Base-by-base conservation (phyloP, 2,797 vertebrate genomes). In the Gila robusta region DNA sequence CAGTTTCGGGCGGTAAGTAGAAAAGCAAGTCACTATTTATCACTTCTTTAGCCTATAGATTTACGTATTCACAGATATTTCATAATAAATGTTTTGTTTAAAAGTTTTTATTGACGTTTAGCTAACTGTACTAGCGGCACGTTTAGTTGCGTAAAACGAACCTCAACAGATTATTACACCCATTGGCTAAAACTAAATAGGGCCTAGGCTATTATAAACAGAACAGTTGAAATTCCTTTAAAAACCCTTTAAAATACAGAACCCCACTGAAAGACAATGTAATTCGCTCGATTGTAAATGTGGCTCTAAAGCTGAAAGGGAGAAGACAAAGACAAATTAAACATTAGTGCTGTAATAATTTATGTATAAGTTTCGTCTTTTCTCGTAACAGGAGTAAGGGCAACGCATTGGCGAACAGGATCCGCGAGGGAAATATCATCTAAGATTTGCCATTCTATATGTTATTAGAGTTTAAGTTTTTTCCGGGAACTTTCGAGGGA, bases 291-390 rank as follows among this genome's bases (percentile, higher is more conserved):
- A 49, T 49, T 35, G 64, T 54, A 47, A 69, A 79, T 28, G 64
- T n/a, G 83, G 4, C 81, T 84, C 82, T 54, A 56, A 12, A 10
- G 23, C 69, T 77, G 71, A 84, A 89, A 82, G 83, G 72, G 49
- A 86, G 86, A 52, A 86, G 86, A 88, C 85, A 81, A 86, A 82
- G 82, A 81, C 89, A 87, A 86, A 90, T 90, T 89, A 89, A 90
- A 89, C 84, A 88, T 88, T 88, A 87, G 79, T 83, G 81, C 77
- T 70, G 81, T 91, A 52, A 91, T 91, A 87, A 90, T 90, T 91
- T 89, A 91, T 91, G 89, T 89, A 91, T 91, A 90, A 87, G 87
- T 88, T 86, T 89, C 83, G 52, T 88, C 71, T 89, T 87, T 90
- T 87, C 88, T 87, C 79, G 91, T 91, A 90, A 90, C 82, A 90